Evolutionary conservation across 2,888 invertebrate genomes (phyloP).

Genomic region (Catocala sponsa): DNA sequence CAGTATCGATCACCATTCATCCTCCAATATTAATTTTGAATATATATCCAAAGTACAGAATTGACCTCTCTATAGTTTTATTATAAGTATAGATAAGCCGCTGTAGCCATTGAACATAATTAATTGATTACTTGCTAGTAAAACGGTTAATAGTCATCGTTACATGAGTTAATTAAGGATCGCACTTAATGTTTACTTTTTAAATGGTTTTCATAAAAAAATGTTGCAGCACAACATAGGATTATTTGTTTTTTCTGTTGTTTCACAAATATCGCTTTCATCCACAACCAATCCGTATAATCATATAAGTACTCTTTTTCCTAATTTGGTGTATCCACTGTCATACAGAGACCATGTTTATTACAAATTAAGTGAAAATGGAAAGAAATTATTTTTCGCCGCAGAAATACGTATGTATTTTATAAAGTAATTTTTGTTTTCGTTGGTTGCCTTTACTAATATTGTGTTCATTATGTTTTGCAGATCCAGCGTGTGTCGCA

Average conservation of each 20-base stretch:
- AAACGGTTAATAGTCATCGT: slow-evolving; percentile 2
- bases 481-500: slow-evolving; percentile 65
- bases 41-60: no score
- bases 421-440: background rate
- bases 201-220: slow-evolving; percentile 1
- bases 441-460: background rate
- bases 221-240: slow-evolving; percentile 20
- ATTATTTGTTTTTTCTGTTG: slow-evolving; percentile 18
- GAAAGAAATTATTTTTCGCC: slow-evolving; percentile 60
- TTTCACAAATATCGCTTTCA: background rate
- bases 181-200: background rate
- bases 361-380: slow-evolving; percentile 57
- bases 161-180: slow-evolving; percentile 7
- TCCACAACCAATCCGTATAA: background rate
- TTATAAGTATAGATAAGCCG: no score
- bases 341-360: slow-evolving; percentile 62
- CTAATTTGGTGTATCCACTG: slow-evolving; percentile 46
- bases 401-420: slow-evolving; percentile 64
- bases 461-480: slow-evolving; percentile 15
- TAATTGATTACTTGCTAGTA: slow-evolving; percentile 22
- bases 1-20: no score
- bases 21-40: no score
- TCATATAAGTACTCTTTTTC: slow-evolving; percentile 15
- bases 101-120: slow-evolving; percentile 5
- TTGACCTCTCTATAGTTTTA: no score